phyloP scores from a whole-genome alignment of 2,888 invertebrate species.

The Flabesymbios commensalis region DNA sequence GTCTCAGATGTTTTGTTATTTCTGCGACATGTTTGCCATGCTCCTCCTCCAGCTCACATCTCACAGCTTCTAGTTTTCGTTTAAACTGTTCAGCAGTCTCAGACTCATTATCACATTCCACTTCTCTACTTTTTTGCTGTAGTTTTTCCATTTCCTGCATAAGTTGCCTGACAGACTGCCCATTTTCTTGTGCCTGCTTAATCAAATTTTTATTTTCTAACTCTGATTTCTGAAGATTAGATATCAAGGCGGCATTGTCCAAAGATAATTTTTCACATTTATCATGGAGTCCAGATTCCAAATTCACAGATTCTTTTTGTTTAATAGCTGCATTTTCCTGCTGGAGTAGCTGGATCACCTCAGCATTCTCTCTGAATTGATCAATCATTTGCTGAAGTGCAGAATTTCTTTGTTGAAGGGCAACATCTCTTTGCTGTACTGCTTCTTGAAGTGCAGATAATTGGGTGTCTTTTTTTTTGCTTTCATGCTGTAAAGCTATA shows the following conservation, averaged over 20 bases:
- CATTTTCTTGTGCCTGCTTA: conserved; percentile 16
- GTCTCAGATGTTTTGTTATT: conserved; percentile 39
- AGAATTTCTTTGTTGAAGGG: conserved; percentile 17
- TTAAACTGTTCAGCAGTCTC: conserved; percentile 7
- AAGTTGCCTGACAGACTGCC: conserved; percentile 25
- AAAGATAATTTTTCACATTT: too few species aligned
- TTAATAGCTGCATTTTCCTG: neutral
- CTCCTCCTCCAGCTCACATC: conserved; percentile 39
- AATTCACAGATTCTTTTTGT: too few species aligned
- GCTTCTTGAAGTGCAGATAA: conserved; percentile 21
- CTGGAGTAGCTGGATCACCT: neutral
- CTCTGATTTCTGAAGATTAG: too few species aligned
- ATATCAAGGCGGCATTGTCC: too few species aligned
- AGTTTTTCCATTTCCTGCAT: conserved; percentile 31
- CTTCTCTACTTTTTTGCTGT: neutral
- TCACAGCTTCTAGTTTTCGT: conserved; percentile 16
- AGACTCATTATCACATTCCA: neutral
- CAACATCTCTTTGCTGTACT: conserved; percentile 23
- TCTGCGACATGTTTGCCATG: conserved; percentile 37
- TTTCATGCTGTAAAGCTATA: conserved; percentile 41
- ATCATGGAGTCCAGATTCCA: too few species aligned
- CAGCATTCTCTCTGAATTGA: neutral
- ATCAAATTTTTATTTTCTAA: conserved; percentile 12
- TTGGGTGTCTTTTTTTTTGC: conserved; percentile 23
- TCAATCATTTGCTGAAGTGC: neutral